These are phyloP conservation scores for Polydrusus pterygomalis DNA, from an alignment of 2,888 invertebrate species.

Conservation along the genomic window DNA sequence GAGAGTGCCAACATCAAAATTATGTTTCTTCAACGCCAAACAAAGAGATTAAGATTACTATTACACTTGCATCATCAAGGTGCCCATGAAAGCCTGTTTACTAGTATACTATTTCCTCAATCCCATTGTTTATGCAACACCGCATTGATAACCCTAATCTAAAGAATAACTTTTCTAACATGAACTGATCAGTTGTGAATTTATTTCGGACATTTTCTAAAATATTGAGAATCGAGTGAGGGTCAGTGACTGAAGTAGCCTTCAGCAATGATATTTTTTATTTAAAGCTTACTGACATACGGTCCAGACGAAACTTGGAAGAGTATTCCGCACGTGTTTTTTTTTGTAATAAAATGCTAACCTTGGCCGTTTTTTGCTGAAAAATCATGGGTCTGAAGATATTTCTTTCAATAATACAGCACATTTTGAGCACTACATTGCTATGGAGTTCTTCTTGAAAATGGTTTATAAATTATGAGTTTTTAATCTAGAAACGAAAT, in stretches of 20 bases:
- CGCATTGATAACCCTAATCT: background rate
- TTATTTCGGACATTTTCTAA: background rate
- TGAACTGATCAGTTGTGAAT: background rate
- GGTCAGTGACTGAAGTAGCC: background rate
- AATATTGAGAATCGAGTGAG: background rate
- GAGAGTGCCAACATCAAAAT: too few species aligned
- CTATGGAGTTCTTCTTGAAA: too few species aligned
- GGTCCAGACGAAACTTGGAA: background rate
- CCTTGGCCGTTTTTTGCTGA: conserved; percentile 10
- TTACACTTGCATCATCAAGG: too few species aligned
- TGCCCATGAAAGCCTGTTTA: too few species aligned
- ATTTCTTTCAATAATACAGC: too few species aligned
- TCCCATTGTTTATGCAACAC: background rate
- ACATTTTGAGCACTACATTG: too few species aligned
- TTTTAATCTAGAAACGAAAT: too few species aligned
- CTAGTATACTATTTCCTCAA: background rate
- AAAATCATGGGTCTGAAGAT: background rate
- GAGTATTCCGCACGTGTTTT: conserved; percentile 40
- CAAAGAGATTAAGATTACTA: too few species aligned
- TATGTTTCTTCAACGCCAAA: too few species aligned
- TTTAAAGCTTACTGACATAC: conserved; percentile 1
- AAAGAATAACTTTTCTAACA: background rate
- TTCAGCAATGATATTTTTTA: background rate
- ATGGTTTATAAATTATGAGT: too few species aligned
- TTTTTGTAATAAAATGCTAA: conserved; percentile 42